Conservation (phyloP, 64 coral and sea anemone genomes). For the Stichodactyla mertensii region DNA sequence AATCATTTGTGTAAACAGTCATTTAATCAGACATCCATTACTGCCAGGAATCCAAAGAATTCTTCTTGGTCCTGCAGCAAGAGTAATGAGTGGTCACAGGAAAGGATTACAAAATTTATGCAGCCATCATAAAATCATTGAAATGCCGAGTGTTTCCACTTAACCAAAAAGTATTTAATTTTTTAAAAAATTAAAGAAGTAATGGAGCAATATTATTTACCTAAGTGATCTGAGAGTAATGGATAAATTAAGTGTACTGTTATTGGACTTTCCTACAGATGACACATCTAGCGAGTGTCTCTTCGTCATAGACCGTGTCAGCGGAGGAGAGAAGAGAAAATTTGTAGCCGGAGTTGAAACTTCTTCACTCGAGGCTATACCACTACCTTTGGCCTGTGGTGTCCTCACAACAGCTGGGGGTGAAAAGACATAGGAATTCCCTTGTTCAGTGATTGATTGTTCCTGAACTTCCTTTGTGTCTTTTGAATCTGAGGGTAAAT, state of each 20-base stretch:
- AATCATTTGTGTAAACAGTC: too few species aligned
- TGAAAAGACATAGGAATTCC: constrained; percentile 44
- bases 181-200: too few species aligned
- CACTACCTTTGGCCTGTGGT: not conserved
- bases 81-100: too few species aligned
- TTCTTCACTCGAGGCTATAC: constrained; percentile 8
- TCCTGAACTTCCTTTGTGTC: constrained; percentile 2
- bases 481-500: constrained; percentile 8
- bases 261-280: not conserved
- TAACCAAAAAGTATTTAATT: too few species aligned
- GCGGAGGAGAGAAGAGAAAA: constrained; percentile 79
- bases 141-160: too few species aligned
- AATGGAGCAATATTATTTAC: not conserved
- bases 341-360: constrained; percentile 36
- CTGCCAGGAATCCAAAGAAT: too few species aligned
- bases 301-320: constrained; percentile 73
- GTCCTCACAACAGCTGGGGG: constrained; percentile 71
- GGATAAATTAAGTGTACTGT: not conserved
- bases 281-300: constrained; percentile 70
- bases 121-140: too few species aligned
- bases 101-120: too few species aligned
- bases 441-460: not conserved
- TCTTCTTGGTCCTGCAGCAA: too few species aligned
- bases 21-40: too few species aligned
- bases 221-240: not conserved